phyloP scores from a whole-genome alignment of 2,888 invertebrate genomes.

The Portevinia maculata region DNA sequence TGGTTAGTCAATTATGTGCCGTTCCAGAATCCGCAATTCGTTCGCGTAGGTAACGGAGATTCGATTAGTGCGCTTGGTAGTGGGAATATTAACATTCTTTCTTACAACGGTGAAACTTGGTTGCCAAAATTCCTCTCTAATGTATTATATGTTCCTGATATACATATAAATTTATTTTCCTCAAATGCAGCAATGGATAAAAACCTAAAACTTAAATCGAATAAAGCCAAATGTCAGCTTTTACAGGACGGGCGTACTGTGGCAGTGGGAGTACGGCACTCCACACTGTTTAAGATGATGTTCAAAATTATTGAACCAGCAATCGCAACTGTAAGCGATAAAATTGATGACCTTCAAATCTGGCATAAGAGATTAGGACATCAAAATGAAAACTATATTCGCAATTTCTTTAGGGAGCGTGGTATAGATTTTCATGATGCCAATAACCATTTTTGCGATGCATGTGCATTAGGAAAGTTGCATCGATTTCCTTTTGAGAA shows the following conservation, averaged over 20 bases:
- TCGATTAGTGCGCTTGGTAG: slow-evolving; percentile 5
- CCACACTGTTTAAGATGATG: slow-evolving; percentile 56
- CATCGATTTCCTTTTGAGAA: slow-evolving; percentile 63
- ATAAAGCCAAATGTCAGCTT: slow-evolving; percentile 60
- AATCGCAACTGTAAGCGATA: slow-evolving; percentile 29
- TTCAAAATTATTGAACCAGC: slow-evolving; percentile 33
- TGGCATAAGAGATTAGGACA: slow-evolving; percentile 76
- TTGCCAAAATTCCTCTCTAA: slow-evolving; percentile 14
- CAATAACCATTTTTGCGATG: slow-evolving; percentile 71
- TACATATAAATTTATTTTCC: slow-evolving; percentile 73
- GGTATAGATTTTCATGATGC: slow-evolving; percentile 58
- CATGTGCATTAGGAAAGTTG: slow-evolving; percentile 73
- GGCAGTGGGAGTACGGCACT: slow-evolving; percentile 43
- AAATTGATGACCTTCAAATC: slow-evolving; percentile 50
- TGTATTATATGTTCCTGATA: slow-evolving; percentile 72
- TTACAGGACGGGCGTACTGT: background rate
- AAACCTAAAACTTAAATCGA: slow-evolving; percentile 40
- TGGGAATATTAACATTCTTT: slow-evolving; percentile 8
- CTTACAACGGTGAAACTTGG: slow-evolving; percentile 1
- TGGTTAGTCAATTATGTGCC: background rate
- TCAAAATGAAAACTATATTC: slow-evolving; percentile 72
- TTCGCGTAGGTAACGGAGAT: slow-evolving; percentile 4
- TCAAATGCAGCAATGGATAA: slow-evolving; percentile 62
- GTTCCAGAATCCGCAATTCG: background rate
- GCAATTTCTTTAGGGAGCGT: slow-evolving; percentile 54